These are phyloP conservation scores for Gymnocypris eckloni DNA, from an alignment of 2,797 vertebrate species.

Conservation along the genomic window DNA sequence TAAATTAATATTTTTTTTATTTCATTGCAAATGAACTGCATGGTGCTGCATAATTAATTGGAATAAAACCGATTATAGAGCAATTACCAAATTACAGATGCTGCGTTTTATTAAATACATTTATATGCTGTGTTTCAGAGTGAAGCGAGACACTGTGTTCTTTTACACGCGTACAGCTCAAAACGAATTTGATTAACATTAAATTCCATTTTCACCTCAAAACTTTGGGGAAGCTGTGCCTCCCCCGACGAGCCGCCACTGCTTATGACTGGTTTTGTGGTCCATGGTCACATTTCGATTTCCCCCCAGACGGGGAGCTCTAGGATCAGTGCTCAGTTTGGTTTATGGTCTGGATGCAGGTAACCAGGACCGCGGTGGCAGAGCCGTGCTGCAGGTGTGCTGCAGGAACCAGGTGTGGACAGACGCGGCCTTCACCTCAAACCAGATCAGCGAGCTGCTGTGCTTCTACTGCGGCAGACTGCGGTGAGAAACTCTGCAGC, in stretches of 20 bases:
- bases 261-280: too few relatives aligned
- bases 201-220: too few relatives aligned
- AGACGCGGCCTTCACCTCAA: conserved; percentile 69
- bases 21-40: neutral
- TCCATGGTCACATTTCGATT: too few relatives aligned
- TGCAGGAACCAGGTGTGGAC: conserved; percentile 77
- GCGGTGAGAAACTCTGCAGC: conserved; percentile 73
- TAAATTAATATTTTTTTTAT: neutral
- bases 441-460: conserved; percentile 79
- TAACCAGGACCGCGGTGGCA: conserved; percentile 82
- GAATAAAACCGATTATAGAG: too few relatives aligned
- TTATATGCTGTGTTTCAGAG: too few relatives aligned
- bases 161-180: too few relatives aligned
- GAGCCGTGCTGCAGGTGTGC: conserved; percentile 83
- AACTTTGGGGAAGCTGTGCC: too few relatives aligned
- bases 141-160: too few relatives aligned
- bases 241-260: too few relatives aligned
- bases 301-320: neutral
- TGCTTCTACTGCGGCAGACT: conserved; percentile 82
- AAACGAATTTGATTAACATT: too few relatives aligned
- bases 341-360: conserved; percentile 69
- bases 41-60: neutral
- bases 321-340: neutral
- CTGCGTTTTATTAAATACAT: too few relatives aligned
- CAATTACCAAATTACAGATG: too few relatives aligned